These are phyloP conservation scores for Sycophila texana DNA, from an alignment of 2,888 invertebrate species.

Conservation along the genomic window DNA sequence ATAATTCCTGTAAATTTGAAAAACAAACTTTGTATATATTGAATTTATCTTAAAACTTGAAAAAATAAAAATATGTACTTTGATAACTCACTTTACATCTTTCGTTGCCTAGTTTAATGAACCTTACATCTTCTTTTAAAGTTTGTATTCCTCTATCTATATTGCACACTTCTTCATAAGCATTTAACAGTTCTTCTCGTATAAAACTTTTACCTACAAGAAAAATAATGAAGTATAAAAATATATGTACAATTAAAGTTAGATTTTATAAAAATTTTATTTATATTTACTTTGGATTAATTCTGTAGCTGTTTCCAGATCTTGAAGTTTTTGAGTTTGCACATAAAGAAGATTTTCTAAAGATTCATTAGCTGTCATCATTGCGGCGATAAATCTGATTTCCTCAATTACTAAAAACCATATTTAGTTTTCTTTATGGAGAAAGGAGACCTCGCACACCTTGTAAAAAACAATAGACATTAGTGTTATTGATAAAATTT, in stretches of 20 bases:
- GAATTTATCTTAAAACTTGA: not conserved
- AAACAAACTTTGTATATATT: not conserved
- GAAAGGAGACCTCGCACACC: no score
- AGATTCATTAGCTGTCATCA: constrained; percentile 22
- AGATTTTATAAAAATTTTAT: not conserved
- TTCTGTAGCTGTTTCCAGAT: constrained; percentile 61
- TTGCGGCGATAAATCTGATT: not conserved
- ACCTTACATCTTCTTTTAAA: constrained; percentile 57
- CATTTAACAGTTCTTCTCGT: constrained; percentile 58
- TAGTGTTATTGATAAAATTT: no score
- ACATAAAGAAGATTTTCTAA: constrained; percentile 60
- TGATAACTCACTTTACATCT: constrained; percentile 59
- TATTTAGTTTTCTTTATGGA: no score
- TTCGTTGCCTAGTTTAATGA: constrained; percentile 59
- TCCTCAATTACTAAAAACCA: no score
- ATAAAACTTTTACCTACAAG: constrained; percentile 60
- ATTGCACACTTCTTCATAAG: constrained; percentile 49
- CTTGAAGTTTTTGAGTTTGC: constrained; percentile 58
- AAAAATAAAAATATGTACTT: constrained; percentile 11
- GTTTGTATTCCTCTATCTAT: constrained; percentile 54
- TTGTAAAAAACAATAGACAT: no score
- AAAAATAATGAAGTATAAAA: constrained; percentile 4
- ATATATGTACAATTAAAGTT: not conserved
- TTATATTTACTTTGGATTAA: constrained; percentile 61
- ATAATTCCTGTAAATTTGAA: constrained; percentile 54